A percentile compares a stretch with the other conserved stretches of the same genome.
Conservation (phyloP, 2,113 vertebrate genomes). For the Drymodes brunneopygia region DNA sequence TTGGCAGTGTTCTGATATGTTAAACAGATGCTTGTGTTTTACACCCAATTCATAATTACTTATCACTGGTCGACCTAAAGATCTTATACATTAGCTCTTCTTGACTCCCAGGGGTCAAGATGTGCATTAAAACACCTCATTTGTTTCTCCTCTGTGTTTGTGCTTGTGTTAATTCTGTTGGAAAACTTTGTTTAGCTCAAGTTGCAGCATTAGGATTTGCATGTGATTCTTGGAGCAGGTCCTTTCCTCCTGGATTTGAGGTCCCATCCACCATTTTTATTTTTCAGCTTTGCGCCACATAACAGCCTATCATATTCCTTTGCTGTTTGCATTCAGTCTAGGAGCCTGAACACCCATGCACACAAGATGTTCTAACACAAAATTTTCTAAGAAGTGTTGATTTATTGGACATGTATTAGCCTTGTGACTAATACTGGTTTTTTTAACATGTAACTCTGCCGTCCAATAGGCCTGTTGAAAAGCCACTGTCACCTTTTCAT, state of each 20-base stretch:
- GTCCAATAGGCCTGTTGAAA: not conserved
- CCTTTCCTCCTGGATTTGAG: not conserved
- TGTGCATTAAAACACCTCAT: not conserved
- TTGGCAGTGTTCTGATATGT: not conserved
- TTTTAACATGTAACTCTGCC: not conserved
- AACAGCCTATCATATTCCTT: not conserved
- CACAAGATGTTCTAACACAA: not conserved
- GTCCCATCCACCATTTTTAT: not conserved
- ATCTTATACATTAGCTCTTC: not conserved
- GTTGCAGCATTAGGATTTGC: not conserved
- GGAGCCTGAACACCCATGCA: not conserved
- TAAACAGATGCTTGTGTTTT: conserved; percentile 18
- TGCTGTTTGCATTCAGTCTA: not conserved
- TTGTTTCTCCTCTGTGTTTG: not conserved
- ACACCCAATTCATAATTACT: not conserved
- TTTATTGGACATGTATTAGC: not conserved
- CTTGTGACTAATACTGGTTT: not conserved
- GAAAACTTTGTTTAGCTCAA: not conserved
- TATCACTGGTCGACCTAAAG: not conserved
- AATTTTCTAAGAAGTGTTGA: not conserved
- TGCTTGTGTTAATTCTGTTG: not conserved
- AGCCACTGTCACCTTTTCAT: not conserved
- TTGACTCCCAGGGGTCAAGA: not conserved
- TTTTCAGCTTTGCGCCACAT: not conserved
- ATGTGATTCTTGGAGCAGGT: not conserved